These are phyloP conservation scores for Apotomis betuletana DNA, from an alignment of 2,888 invertebrate genomes.

Conservation along the genomic window DNA sequence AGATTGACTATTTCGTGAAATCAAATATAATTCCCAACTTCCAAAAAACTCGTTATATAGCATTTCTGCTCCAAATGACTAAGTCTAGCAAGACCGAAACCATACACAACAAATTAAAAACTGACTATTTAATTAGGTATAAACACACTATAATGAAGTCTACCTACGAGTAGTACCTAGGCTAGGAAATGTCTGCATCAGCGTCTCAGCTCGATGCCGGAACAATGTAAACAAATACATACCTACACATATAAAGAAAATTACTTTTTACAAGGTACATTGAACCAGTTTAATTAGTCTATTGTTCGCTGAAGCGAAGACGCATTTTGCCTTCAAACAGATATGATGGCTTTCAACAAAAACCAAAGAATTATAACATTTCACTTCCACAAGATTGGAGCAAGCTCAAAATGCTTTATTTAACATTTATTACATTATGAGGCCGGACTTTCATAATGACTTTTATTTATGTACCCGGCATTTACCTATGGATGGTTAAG, in stretches of 20 bases:
- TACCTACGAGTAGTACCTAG: too few relatives aligned
- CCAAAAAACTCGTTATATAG: too few relatives aligned
- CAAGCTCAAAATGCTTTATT: not conserved
- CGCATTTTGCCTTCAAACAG: constrained; percentile 31
- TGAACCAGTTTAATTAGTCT: constrained; percentile 37
- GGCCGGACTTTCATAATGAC: not conserved
- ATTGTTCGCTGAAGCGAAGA: constrained; percentile 36
- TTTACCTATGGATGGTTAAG: not conserved
- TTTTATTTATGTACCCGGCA: not conserved
- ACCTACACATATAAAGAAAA: constrained; percentile 23
- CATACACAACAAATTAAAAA: too few relatives aligned
- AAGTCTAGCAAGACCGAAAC: too few relatives aligned
- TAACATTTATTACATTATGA: not conserved
- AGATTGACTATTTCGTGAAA: too few relatives aligned
- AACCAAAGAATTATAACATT: constrained; percentile 14
- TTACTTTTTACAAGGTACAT: constrained; percentile 35
- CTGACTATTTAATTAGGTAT: too few relatives aligned
- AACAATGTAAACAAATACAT: constrained; percentile 10
- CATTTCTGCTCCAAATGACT: too few relatives aligned
- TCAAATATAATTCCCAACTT: too few relatives aligned
- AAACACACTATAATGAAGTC: too few relatives aligned
- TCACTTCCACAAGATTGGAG: not conserved
- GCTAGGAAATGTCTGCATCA: not conserved
- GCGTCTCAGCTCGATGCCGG: not conserved
- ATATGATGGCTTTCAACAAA: constrained; percentile 23